Evolutionary conservation across 23 tunicate species (phyloP).

Genomic region (Diplosoma virens): DNA sequence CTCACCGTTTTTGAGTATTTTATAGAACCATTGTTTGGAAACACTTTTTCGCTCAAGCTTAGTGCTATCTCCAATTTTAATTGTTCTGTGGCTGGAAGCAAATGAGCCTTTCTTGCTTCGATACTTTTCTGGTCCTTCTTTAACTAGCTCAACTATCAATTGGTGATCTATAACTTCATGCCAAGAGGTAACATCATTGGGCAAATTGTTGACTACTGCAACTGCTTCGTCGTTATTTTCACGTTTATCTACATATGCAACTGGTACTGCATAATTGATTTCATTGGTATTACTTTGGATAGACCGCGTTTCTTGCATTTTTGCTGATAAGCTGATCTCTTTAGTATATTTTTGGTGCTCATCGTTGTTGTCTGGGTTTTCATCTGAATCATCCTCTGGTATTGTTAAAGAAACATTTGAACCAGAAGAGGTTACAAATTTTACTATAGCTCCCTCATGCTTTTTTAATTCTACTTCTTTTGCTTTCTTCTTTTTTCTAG

Average conservation of each 20-base stretch:
- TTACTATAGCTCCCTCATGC: too few species aligned
- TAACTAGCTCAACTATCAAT: slow-evolving; percentile 53
- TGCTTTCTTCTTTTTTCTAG: too few species aligned
- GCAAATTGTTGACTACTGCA: slow-evolving; percentile 54
- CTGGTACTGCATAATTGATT: slow-evolving; percentile 56
- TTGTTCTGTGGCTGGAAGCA: slow-evolving; percentile 30
- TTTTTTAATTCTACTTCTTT: too few species aligned
- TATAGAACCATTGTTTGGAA: slow-evolving; percentile 41
- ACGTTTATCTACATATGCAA: slow-evolving; percentile 27
- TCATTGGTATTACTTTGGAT: slow-evolving; percentile 51
- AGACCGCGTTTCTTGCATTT: slow-evolving; percentile 51
- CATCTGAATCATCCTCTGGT: slow-evolving; percentile 50
- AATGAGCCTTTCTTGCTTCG: slow-evolving; percentile 39
- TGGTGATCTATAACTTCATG: slow-evolving; percentile 50
- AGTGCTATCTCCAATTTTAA: slow-evolving; percentile 40
- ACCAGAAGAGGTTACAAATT: too few species aligned
- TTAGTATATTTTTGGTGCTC: slow-evolving; percentile 46
- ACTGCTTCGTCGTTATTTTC: slow-evolving; percentile 57
- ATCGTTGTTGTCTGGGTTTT: slow-evolving; percentile 55
- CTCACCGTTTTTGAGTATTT: slow-evolving; percentile 56
- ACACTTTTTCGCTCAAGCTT: slow-evolving; percentile 43
- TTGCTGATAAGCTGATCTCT: slow-evolving; percentile 53
- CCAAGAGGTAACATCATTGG: slow-evolving; percentile 50
- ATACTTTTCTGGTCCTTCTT: slow-evolving; percentile 58
- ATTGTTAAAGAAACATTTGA: slow-evolving; percentile 51